These are phyloP conservation scores for Oxygymnocypris stewartii DNA, from an alignment of 2,113 vertebrate genomes.

Conservation along the genomic window DNA sequence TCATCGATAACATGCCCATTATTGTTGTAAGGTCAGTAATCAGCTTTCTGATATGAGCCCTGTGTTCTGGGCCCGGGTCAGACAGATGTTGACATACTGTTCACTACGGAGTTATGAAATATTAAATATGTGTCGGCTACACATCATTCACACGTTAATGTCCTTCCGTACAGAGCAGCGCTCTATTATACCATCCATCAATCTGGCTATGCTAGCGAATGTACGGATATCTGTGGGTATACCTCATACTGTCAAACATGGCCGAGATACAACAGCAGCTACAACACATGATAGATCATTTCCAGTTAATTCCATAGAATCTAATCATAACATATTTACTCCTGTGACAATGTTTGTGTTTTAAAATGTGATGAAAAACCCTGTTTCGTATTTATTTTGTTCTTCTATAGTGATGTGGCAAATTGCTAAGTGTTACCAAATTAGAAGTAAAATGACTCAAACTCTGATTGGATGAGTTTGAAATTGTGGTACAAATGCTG, in stretches of 20 bases:
- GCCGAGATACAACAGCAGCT: slow-evolving; percentile 6
- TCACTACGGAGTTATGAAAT: slow-evolving; percentile 50
- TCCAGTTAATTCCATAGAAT: slow-evolving; percentile 16
- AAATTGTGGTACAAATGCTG: not conserved
- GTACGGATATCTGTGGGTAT: slow-evolving; percentile 10
- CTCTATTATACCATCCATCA: slow-evolving; percentile 62
- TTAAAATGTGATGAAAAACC: not conserved
- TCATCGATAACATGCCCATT: slow-evolving; percentile 24
- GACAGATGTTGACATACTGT: slow-evolving; percentile 38
- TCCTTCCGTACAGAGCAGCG: slow-evolving; percentile 50
- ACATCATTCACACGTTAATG: slow-evolving; percentile 62
- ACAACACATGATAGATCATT: slow-evolving; percentile 48
- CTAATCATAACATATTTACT: not conserved
- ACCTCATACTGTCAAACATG: slow-evolving; percentile 19
- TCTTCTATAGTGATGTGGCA: not conserved
- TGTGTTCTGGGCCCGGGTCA: slow-evolving; percentile 31
- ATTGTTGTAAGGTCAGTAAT: slow-evolving; percentile 61
- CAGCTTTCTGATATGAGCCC: slow-evolving; percentile 64
- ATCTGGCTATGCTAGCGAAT: not conserved
- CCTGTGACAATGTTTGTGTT: not conserved
- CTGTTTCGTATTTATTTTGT: not conserved
- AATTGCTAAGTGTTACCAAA: not conserved
- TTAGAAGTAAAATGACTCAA: not conserved
- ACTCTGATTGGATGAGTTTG: not conserved
- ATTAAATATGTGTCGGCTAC: slow-evolving; percentile 58